Conservation (phyloP, 2,113 vertebrate genomes). For the Salvator merianae region DNA sequence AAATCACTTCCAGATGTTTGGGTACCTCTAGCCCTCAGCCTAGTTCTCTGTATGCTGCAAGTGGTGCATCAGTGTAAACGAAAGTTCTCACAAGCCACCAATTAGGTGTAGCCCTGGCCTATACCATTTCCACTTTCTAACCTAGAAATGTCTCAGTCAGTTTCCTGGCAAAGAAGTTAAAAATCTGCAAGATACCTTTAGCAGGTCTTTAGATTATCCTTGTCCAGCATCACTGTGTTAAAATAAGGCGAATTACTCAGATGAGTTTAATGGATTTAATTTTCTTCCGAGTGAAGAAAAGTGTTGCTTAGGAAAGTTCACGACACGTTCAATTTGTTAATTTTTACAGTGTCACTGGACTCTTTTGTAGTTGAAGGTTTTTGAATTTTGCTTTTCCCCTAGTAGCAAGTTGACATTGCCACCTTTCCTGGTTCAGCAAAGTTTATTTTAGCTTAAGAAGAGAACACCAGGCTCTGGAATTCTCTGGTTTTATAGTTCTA, state of each 20-base stretch:
- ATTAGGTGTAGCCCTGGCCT: neutral
- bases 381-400: neutral
- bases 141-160: neutral
- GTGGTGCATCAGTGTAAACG: neutral
- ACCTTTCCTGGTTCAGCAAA: neutral
- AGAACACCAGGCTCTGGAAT: neutral
- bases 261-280: neutral
- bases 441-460: neutral
- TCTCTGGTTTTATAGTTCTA: neutral
- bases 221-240: neutral
- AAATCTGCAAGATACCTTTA: neutral
- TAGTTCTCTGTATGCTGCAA: neutral
- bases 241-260: neutral
- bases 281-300: neutral
- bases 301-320: neutral
- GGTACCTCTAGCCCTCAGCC: neutral
- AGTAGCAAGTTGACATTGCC: neutral
- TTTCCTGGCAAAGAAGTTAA: neutral
- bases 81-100: neutral
- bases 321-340: neutral
- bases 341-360: neutral
- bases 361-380: neutral
- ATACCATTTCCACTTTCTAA: neutral
- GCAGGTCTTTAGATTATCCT: neutral
- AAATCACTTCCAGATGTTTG: too few species aligned